phyloP scores from a whole-genome alignment of 2,113 vertebrate genomes.

The Neolamprologus fasciatus region DNA sequence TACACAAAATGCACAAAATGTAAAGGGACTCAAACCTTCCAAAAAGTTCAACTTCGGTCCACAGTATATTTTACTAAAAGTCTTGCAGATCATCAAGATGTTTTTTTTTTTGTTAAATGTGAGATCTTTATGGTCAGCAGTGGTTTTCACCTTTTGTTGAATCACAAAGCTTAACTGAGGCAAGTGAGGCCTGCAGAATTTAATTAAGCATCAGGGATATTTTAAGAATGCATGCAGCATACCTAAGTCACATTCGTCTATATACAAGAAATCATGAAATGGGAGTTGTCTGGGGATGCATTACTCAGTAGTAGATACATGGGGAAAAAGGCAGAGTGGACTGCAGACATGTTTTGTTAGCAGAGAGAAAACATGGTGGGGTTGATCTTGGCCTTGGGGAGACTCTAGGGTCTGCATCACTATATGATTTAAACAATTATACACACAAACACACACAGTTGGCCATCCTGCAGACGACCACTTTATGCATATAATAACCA shows the following conservation, averaged over 20 bases:
- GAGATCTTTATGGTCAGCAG: neutral
- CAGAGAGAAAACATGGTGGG: conserved; percentile 27
- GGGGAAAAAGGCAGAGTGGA: neutral
- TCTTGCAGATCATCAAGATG: neutral
- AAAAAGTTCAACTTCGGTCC: neutral
- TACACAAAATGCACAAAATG: neutral
- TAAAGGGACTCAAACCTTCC: neutral
- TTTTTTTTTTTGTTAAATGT: neutral
- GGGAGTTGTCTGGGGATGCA: neutral
- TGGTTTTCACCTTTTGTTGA: neutral
- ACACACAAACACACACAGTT: neutral
- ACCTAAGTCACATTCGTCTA: neutral
- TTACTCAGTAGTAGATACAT: neutral
- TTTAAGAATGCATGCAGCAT: neutral
- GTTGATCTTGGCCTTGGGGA: conserved; percentile 29
- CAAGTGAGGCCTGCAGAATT: neutral
- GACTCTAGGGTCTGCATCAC: conserved; percentile 25
- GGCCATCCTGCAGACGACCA: neutral
- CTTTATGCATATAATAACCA: neutral
- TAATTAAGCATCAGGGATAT: neutral
- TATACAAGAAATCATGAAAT: neutral
- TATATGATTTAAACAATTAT: conserved; percentile 8
- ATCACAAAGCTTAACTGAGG: neutral
- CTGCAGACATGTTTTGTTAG: conserved; percentile 28
- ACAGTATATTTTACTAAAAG: neutral